Evolutionary conservation across 2,797 vertebrate species (phyloP).

Genomic region (Falco columbarius): DNA sequence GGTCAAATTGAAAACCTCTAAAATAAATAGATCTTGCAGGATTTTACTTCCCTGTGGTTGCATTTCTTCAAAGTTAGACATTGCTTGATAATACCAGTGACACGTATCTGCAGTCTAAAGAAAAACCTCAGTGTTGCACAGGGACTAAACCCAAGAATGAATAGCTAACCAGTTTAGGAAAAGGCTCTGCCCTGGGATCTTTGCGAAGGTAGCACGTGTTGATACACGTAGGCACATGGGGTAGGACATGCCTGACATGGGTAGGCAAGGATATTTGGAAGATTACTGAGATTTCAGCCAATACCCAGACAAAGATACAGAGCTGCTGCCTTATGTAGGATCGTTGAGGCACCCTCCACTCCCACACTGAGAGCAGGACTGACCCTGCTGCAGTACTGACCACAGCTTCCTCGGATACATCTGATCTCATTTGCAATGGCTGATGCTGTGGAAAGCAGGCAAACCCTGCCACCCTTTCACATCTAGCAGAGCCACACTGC

Average conservation of each 20-base stretch:
- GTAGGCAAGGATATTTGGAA: neutral
- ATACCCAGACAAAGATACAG: neutral
- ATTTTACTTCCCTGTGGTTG: neutral
- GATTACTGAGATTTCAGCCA: neutral
- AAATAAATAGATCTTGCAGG: neutral
- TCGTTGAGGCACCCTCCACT: neutral
- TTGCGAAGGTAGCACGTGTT: neutral
- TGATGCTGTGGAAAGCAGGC: neutral
- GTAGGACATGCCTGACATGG: rapidly evolving
- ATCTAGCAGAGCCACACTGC: neutral
- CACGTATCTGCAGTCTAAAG: neutral
- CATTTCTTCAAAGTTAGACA: neutral
- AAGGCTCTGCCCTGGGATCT: neutral
- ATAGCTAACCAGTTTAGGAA: neutral
- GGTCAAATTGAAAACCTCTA: neutral
- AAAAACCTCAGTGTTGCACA: neutral
- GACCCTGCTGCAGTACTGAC: neutral
- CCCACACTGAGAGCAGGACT: neutral
- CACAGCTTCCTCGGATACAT: neutral
- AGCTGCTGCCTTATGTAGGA: neutral
- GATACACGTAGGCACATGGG: no score
- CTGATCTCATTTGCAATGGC: rapidly evolving
- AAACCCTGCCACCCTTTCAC: neutral
- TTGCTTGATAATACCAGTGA: neutral
- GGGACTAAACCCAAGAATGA: neutral